These are phyloP conservation scores for Dendrocincla tyrannina DNA, from an alignment of 2,797 vertebrate species.

Conservation along the genomic window DNA sequence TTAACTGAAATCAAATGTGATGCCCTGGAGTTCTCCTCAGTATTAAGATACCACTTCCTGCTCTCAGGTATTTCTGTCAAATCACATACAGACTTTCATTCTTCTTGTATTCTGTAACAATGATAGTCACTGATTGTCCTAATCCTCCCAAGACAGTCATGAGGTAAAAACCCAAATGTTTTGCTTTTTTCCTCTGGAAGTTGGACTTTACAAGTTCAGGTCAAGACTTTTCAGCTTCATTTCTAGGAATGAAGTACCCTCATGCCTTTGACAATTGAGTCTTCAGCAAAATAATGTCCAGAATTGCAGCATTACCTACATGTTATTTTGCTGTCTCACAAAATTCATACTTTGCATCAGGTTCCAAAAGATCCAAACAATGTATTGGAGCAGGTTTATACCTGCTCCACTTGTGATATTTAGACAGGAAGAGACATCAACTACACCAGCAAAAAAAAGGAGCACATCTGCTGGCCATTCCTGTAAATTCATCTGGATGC, in stretches of 20 bases:
- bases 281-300: neutral
- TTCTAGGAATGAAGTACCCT: neutral
- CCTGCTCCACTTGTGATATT: neutral
- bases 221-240: neutral
- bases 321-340: neutral
- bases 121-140: neutral
- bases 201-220: neutral
- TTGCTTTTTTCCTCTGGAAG: neutral
- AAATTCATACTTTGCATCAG: neutral
- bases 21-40: neutral
- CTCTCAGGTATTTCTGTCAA: neutral
- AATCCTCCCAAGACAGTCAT: neutral
- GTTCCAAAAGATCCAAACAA: neutral
- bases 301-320: neutral
- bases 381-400: neutral
- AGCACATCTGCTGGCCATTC: neutral
- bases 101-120: neutral
- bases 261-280: accelerated
- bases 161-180: neutral
- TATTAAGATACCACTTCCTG: neutral
- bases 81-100: neutral
- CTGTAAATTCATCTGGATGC: neutral
- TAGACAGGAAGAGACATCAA: neutral
- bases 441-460: neutral
- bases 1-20: neutral